Base-by-base conservation (phyloP, 2,113 vertebrate genomes). In the Pygoscelis antarcticus region DNA sequence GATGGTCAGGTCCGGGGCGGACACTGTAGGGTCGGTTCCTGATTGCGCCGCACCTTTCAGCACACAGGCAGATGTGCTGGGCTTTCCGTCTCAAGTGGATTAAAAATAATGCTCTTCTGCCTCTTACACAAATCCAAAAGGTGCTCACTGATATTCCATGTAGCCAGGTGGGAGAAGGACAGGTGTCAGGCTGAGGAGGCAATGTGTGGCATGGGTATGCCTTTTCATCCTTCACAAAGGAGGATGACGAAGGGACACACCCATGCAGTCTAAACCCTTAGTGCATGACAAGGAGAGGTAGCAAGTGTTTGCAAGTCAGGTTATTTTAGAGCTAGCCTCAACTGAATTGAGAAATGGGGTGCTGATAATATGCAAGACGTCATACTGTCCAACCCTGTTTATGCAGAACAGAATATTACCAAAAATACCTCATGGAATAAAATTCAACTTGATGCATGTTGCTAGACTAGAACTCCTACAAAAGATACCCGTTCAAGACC, bases 351-450 rank as follows among this genome's bases (percentile, higher is more conserved):
- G 52, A 47, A 86, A 36, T 5, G 11, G 62, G 64, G 78, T 72
- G 65, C 75, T 69, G 61, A 76, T 78, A 70, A 62, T 62, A 66
- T 58, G 55, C 38, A 70, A 76, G 57, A 27, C 4, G 0, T 46
- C 19, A 42, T 21, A 74, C 23, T 16, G 26, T 42, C 85, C 0
- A 1, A 83, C 40, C 38, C 64, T 88, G 40, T 57, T 83, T 40
- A 61, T 55, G 23, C 62, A 82, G 78, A 88, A 76, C 78, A 81
- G 49, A 92, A 22, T 87, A 55, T 78, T 93, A 61, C 79, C 69
- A 90, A 87, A 96, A 95, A 90, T 96, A 89, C 93, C 93, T 94
- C 90, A 87, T 32, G 47, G 79, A 95, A 85, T 64, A 74, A 62
- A 92, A 71, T 57, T 76, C 64, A 58, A 52, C 68, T 77, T 77